Evolutionary conservation across 2,113 vertebrate genomes (phyloP).

Genomic region (Nycticryphes semicollaris): DNA sequence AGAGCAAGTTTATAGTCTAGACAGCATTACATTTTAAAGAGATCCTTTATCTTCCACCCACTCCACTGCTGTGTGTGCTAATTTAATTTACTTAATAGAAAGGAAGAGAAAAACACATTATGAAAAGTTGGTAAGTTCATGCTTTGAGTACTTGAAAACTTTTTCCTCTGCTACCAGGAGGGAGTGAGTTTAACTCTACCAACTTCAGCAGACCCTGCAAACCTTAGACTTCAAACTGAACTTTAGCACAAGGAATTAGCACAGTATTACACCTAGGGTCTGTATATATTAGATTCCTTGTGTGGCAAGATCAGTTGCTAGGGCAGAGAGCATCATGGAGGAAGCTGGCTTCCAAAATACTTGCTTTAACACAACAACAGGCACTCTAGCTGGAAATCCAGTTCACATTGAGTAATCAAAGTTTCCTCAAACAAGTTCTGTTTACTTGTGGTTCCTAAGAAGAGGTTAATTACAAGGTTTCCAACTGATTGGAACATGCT

Average conservation of each 20-base stretch:
- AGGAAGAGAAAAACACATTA: not conserved
- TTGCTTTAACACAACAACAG: not conserved
- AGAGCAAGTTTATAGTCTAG: not conserved
- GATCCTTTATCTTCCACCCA: not conserved
- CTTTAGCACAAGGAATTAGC: not conserved
- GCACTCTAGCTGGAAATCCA: not conserved
- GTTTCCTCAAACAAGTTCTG: not conserved
- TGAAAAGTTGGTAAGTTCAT: not conserved
- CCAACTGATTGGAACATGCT: not conserved
- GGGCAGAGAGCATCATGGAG: not conserved
- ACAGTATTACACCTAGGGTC: not conserved
- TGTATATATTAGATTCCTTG: not conserved
- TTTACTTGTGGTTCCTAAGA: slow-evolving; percentile 14
- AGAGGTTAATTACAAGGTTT: slow-evolving; percentile 24
- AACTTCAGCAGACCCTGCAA: not conserved
- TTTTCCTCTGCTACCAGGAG: not conserved
- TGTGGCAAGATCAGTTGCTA: not conserved
- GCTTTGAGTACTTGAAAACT: not conserved
- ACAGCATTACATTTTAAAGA: not conserved
- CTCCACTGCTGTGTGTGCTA: not conserved
- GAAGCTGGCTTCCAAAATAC: not conserved
- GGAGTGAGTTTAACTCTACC: not conserved
- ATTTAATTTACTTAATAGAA: not conserved
- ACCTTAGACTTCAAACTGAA: not conserved
- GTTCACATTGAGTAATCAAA: not conserved